Base-by-base conservation (phyloP, 2,113 vertebrate species). In the Orientallactaga bullata region DNA sequence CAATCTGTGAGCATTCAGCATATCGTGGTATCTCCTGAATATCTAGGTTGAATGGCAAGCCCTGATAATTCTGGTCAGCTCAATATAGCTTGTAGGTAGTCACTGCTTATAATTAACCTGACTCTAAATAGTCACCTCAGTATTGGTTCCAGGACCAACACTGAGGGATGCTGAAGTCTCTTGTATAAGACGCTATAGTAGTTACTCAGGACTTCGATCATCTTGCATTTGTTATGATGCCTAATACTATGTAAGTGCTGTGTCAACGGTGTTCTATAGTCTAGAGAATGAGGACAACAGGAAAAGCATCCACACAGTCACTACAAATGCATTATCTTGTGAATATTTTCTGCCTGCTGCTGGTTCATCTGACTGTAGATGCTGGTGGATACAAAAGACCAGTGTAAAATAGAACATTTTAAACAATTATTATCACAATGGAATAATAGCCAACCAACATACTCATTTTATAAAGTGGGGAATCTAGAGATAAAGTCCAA, bases 21-120 rank as follows among this genome's bases (percentile, higher is more conserved):
- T 63, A 5, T 55, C 37, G 30, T 28, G 21, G 8, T 68, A 58
- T 74, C 76, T 91, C 35, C 0, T 76, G 13, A 89, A 83, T 85
- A 77, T 89, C 68, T 77, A 88, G 51, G 63, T 93, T 51, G 87
- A 89, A 92, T 26, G 15, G 32, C 65, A 73, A 89, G 51, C 30
- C 37, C 39, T 87, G 13, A 66, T 92, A 86, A 65, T 78, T 71
- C 42, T 0, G 10, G 37, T 55, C 30, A 82, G 63, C 68, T 79
- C 65, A 26, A 20, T 79, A 69, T 8, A 63, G 8, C 63, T 55
- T 58, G 65, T 55, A 82, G 28, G 30, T 89, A n/a, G 74, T 20
- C 47, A 74, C 61, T 73, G 18, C 82, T 94, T 81, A 78, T 23
- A 88, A 93, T 80, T 72, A 92, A 88, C 21, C 63, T 55, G 55